Evolutionary conservation across 92 coral and sea anemone species (phyloP).

Genomic region (Montipora capitata): DNA sequence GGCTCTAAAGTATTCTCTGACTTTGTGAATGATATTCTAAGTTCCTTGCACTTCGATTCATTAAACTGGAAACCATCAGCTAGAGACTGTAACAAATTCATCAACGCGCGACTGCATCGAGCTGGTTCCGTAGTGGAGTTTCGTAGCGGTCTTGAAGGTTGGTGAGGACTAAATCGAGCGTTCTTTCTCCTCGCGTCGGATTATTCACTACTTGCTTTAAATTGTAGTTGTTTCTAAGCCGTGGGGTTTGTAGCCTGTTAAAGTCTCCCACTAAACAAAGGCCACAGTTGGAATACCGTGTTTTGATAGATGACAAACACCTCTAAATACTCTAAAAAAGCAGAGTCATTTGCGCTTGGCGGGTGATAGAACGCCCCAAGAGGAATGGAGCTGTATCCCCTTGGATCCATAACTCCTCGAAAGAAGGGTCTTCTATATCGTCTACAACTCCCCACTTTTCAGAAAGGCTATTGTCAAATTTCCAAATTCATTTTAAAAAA

Average conservation of each 20-base stretch:
- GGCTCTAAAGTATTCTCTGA: not conserved
- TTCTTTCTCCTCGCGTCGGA: constrained; percentile 29
- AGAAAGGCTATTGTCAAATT: too few species aligned
- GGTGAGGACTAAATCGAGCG: constrained; percentile 7
- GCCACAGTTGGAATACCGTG: constrained; percentile 36
- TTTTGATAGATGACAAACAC: constrained; percentile 40
- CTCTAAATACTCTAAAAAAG: constrained; percentile 16
- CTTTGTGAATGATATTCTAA: not conserved
- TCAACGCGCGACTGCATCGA: not conserved
- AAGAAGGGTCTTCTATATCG: not conserved
- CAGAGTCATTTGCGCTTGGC: constrained; percentile 42
- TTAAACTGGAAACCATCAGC: not conserved
- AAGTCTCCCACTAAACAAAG: constrained; percentile 30
- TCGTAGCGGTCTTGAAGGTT: not conserved
- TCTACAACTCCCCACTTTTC: not conserved
- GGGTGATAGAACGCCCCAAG: constrained; percentile 23
- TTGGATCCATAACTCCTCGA: constrained; percentile 22
- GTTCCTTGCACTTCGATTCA: not conserved
- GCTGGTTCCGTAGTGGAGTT: not conserved
- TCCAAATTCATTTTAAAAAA: too few species aligned
- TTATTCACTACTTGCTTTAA: constrained; percentile 37
- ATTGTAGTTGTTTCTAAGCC: constrained; percentile 24
- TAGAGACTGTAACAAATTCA: not conserved
- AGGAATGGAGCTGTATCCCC: constrained; percentile 7
- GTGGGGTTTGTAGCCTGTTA: constrained; percentile 38